Conservation (phyloP, 2,888 invertebrate species). For the Strigamia crassipes region DNA sequence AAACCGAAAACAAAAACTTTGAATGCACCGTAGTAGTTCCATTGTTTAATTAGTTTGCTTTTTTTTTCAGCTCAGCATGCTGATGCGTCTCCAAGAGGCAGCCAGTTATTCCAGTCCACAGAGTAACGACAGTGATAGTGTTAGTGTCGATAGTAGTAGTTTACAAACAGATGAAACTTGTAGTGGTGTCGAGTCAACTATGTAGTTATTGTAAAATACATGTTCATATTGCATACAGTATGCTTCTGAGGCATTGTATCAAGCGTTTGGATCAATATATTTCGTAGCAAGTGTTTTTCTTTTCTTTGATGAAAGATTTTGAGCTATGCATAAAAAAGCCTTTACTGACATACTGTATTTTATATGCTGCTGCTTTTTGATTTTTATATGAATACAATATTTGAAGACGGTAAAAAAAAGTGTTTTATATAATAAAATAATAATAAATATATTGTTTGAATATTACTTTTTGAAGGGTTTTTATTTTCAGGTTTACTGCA, state of each 20-base stretch:
- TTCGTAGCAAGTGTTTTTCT: not conserved
- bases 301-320: not conserved
- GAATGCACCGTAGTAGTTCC: too few species aligned
- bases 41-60: not conserved
- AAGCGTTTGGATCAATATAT: slow-evolving; percentile 25
- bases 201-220: slow-evolving; percentile 41
- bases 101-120: slow-evolving; percentile 70
- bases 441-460: not conserved
- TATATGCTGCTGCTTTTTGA: slow-evolving; percentile 28
- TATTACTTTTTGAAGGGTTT: not conserved
- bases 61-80: slow-evolving; percentile 79
- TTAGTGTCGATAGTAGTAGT: slow-evolving; percentile 64
- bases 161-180: slow-evolving; percentile 45
- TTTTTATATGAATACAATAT: slow-evolving; percentile 29
- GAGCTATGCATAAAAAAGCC: slow-evolving; percentile 24
- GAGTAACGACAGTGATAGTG: slow-evolving; percentile 83
- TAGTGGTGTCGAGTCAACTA: slow-evolving; percentile 44
- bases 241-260: slow-evolving; percentile 31
- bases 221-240: slow-evolving; percentile 15
- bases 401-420: not conserved
- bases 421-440: slow-evolving; percentile 36
- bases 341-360: slow-evolving; percentile 33
- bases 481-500: not conserved
- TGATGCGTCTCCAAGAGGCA: slow-evolving; percentile 94
- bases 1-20: too few species aligned